Evolutionary conservation across 2,113 vertebrate species (phyloP), one percentile per base, ranked within the genome.

Genomic region (Thymallus thymallus): DNA sequence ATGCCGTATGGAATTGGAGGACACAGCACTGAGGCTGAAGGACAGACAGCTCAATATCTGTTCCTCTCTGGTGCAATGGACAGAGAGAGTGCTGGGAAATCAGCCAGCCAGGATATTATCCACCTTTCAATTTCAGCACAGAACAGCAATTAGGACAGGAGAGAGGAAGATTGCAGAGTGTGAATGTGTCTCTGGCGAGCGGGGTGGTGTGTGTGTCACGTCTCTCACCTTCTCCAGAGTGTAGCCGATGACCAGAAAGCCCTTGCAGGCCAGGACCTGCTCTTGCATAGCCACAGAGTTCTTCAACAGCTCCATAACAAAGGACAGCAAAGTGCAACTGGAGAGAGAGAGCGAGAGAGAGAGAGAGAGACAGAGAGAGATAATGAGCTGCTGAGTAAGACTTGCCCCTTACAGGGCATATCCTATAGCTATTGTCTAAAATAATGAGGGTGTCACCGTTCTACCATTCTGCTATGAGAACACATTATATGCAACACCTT

Each of bases 271-370:
- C 84, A 98, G 93, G 89, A 99, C 96, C 90, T 99, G 98, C 76
- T 99, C 98, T 92, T 99, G 98, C 98, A 98, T 99, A 84, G 97
- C 95, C 85, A 98, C 93, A 0, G 97, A 99, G 91, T 95, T 97
- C 94, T 95, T 98, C 91, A 99, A 85, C 80, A 99, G 90, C 85
- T 99, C 98, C 96, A 99, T 96, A 81, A 99, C 94, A 82, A 99
- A 99, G 78, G 96, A 91, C 77, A 99, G 84, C 86, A 99, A 92
- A 73, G 97, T 98, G 86, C 95, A 96, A 91, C 98, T 99, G 76
- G 22, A 12, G n/a, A 26, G 63, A 18, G 18, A 9, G 12, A 18
- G 24, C 16, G 46, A 5, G 12, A 22, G 14, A n/a, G 61, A 65
- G 23, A 75, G 23, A 71, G 26, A 45, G 2, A 60, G 5, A 23